Evolutionary conservation across 1,140 invertebrate genomes (phyloP).

Genomic region (Zaprionus davidi): DNA sequence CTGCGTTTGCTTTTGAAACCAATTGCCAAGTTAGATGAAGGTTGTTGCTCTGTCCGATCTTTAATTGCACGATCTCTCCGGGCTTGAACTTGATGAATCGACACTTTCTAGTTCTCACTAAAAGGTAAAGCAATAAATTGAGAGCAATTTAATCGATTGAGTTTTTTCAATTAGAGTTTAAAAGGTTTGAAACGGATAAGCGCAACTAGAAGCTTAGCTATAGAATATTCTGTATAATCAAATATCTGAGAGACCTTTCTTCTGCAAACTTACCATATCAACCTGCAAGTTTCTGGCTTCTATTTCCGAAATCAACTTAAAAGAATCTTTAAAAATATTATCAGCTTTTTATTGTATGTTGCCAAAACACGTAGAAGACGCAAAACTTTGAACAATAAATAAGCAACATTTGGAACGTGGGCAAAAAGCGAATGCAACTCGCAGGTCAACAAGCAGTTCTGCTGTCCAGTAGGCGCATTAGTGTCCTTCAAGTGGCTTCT

Average conservation of each 20-base stretch:
- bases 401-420: not conserved
- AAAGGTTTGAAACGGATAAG: too few species aligned
- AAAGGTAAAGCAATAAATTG: not conserved
- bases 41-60: conserved; percentile 1
- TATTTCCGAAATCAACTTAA: not conserved
- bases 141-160: not conserved
- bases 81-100: conserved; percentile 38
- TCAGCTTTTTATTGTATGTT: not conserved
- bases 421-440: conserved; percentile 3
- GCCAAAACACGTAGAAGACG: not conserved
- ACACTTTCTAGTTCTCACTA: not conserved
- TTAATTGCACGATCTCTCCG: not conserved
- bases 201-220: too few species aligned
- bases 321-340: not conserved
- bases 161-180: too few species aligned
- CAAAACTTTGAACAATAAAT: conserved; percentile 2
- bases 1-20: conserved; percentile 22
- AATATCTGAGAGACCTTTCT: too few species aligned
- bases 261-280: not conserved
- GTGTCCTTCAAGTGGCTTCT: conserved; percentile 68
- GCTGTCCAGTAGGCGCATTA: conserved; percentile 47
- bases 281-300: not conserved
- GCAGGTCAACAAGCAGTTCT: conserved; percentile 13
- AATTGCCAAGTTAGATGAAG: not conserved
- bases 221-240: too few species aligned